phyloP scores from a whole-genome alignment of 2,888 invertebrate genomes.

The Timandra comae region DNA sequence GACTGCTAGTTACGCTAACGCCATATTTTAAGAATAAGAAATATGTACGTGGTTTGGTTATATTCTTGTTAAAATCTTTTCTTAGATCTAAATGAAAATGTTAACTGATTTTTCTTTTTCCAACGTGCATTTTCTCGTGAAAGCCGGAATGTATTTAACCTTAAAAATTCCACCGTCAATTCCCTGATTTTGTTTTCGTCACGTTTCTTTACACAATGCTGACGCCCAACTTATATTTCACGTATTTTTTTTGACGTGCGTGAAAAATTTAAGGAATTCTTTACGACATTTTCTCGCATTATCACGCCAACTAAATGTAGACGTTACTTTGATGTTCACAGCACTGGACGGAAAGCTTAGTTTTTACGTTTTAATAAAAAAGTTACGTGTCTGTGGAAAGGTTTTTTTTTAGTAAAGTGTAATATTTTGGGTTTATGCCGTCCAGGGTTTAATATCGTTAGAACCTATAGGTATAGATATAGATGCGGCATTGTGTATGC shows the following conservation, averaged over 20 bases:
- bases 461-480: too few relatives aligned
- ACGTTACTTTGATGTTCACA: constrained; percentile 6
- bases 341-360: constrained; percentile 1
- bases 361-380: constrained; percentile 1
- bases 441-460: too few relatives aligned
- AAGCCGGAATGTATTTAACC: constrained; percentile 1
- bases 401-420: neutral
- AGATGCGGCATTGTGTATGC: too few relatives aligned
- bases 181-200: constrained; percentile 7
- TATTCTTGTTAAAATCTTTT: too few relatives aligned
- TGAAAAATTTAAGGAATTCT: constrained; percentile 19
- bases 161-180: neutral
- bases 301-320: constrained; percentile 9
- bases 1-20: too few relatives aligned
- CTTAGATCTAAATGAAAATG: too few relatives aligned
- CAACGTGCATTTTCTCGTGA: neutral
- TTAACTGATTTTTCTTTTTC: too few relatives aligned
- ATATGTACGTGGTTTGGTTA: too few relatives aligned
- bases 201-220: constrained; percentile 12
- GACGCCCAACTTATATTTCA: constrained; percentile 12
- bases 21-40: too few relatives aligned
- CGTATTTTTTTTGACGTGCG: constrained; percentile 11
- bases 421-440: too few relatives aligned
- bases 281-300: constrained; percentile 11
- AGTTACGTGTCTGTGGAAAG: neutral